Percentiles rank a stretch among this genome's conserved stretches.
Conservation (phyloP, 2,113 vertebrate species). For the Pantherophis guttatus region DNA sequence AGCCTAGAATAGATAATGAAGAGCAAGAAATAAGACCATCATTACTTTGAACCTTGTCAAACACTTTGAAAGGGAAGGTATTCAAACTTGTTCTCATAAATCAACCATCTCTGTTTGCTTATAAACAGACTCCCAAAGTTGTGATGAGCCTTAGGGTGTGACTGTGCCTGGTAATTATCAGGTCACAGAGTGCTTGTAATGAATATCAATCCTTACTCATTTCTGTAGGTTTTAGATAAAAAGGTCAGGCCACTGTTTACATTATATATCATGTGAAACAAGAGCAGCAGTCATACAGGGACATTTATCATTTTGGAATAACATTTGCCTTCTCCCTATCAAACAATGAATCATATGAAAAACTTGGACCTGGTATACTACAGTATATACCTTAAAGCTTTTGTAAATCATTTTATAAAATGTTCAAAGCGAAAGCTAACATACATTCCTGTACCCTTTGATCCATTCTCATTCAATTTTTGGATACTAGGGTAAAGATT, state of each 20-base stretch:
- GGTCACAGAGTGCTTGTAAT: neutral
- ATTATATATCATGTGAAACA: neutral
- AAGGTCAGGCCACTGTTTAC: neutral
- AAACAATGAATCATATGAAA: neutral
- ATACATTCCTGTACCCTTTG: neutral
- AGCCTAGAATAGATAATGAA: neutral
- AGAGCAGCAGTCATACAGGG: neutral
- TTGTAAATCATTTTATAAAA: neutral
- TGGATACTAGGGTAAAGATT: neutral
- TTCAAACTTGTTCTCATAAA: neutral
- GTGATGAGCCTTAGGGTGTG: slow-evolving; percentile 10
- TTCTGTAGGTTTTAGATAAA: slow-evolving; percentile 21
- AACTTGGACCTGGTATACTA: neutral
- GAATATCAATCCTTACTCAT: slow-evolving; percentile 5
- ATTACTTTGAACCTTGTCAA: neutral
- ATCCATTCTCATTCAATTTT: neutral
- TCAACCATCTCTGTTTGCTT: neutral
- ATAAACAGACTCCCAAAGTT: neutral
- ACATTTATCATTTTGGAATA: neutral
- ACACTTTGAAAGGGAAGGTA: neutral
- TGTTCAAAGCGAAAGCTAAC: neutral
- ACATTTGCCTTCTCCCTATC: neutral
- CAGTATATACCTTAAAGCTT: neutral
- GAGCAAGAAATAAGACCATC: neutral
- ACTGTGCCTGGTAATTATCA: neutral